Conservation (phyloP, 2,113 vertebrate genomes). For the Larimichthys polyactis region DNA sequence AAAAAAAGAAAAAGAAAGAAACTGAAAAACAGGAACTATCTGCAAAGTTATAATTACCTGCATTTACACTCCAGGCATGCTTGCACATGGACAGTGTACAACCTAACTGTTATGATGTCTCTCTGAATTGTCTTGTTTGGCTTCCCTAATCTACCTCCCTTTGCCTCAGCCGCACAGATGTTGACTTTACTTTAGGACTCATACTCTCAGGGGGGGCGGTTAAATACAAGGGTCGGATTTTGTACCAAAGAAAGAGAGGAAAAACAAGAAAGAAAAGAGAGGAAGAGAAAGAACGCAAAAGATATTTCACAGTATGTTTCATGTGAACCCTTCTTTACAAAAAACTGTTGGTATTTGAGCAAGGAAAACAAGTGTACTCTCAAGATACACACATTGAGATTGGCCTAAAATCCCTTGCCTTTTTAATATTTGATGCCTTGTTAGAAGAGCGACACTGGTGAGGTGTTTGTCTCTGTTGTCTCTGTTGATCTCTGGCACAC, state of each 20-base stretch:
- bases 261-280: not conserved
- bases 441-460: constrained; percentile 65
- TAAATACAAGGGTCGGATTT: constrained; percentile 36
- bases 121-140: constrained; percentile 63
- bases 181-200: constrained; percentile 58
- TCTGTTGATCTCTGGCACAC: constrained; percentile 72
- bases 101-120: constrained; percentile 50
- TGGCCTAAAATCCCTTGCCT: constrained; percentile 65
- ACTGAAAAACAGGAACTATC: constrained; percentile 35
- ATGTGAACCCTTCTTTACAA: constrained; percentile 25
- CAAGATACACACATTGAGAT: constrained; percentile 69
- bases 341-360: constrained; percentile 43
- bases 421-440: constrained; percentile 79
- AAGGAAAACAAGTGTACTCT: constrained; percentile 71
- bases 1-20: constrained; percentile 23
- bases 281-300: not conserved
- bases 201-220: constrained; percentile 39
- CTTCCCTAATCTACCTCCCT: constrained; percentile 55
- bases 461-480: constrained; percentile 75
- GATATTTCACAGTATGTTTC: not conserved
- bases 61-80: constrained; percentile 61
- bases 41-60: constrained; percentile 66
- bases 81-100: constrained; percentile 57
- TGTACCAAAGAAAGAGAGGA: constrained; percentile 8
- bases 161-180: constrained; percentile 56